Evolutionary conservation across 2,797 vertebrate species (phyloP).

Genomic region (Rhodeus uyekii): DNA sequence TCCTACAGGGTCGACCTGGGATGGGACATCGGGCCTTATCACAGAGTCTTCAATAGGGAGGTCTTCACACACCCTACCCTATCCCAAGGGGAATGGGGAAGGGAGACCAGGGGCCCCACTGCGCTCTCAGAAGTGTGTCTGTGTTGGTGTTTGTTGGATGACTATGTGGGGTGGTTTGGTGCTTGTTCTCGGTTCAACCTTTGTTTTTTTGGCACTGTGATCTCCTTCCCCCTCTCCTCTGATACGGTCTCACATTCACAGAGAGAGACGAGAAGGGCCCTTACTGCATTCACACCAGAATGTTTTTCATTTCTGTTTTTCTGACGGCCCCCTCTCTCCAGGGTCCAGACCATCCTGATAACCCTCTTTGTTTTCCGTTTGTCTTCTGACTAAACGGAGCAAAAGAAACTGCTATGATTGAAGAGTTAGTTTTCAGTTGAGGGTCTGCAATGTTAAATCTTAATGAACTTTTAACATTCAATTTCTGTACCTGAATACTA

Average conservation of each 20-base stretch:
- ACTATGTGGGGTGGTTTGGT: constrained; percentile 46
- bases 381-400: constrained; percentile 7
- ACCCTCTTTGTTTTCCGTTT: constrained; percentile 21
- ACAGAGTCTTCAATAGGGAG: constrained; percentile 40
- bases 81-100: constrained; percentile 11
- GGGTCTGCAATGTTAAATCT: not conserved
- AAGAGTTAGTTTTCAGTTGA: constrained; percentile 1
- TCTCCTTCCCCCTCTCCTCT: constrained; percentile 46
- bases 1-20: constrained; percentile 69
- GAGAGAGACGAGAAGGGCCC: constrained; percentile 48
- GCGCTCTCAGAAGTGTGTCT: constrained; percentile 46
- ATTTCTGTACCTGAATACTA: not conserved
- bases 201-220: constrained; percentile 35
- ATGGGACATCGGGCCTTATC: constrained; percentile 72
- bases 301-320: constrained; percentile 48
- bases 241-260: constrained; percentile 70
- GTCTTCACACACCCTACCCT: constrained; percentile 43
- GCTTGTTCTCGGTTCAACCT: constrained; percentile 55
- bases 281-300: constrained; percentile 43
- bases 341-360: not conserved
- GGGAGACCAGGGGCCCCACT: constrained; percentile 28
- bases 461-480: not conserved
- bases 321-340: not conserved
- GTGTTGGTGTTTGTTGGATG: constrained; percentile 50
- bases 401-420: not conserved